These are phyloP conservation scores for Neostethus bicornis DNA, from an alignment of 2,797 vertebrate genomes.

Conservation along the genomic window DNA sequence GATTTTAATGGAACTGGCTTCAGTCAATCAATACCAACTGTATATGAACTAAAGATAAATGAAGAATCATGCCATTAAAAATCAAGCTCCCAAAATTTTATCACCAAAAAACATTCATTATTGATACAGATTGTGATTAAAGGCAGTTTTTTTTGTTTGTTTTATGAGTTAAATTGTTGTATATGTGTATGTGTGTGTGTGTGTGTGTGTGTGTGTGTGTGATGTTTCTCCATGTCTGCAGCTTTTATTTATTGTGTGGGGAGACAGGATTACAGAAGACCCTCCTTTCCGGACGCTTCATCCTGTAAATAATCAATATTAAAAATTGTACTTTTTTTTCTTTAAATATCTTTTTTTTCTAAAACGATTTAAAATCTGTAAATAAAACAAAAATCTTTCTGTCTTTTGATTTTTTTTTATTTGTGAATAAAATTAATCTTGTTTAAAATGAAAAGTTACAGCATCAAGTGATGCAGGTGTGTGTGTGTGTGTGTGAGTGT, in stretches of 20 bases:
- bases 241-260: slow-evolving; percentile 83
- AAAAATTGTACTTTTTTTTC: slow-evolving; percentile 84
- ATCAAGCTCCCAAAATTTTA: no score
- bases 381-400: slow-evolving; percentile 77
- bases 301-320: slow-evolving; percentile 84
- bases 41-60: no score
- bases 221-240: slow-evolving; percentile 69
- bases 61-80: no score
- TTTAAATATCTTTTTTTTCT: slow-evolving; percentile 82
- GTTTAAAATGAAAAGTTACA: no score
- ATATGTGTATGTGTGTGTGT: slow-evolving; percentile 61
- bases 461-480: no score
- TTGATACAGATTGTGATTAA: no score
- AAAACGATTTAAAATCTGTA: slow-evolving; percentile 84
- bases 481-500: neutral
- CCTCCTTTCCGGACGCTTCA: slow-evolving; percentile 65
- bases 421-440: no score
- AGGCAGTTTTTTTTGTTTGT: no score
- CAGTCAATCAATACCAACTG: no score
- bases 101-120: no score
- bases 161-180: slow-evolving; percentile 66
- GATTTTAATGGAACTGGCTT: no score
- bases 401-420: no score
- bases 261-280: slow-evolving; percentile 55
- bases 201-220: slow-evolving; percentile 48